Base-by-base conservation (phyloP, 1,140 invertebrate genomes). In the Ceratoteleas bidentatus region DNA sequence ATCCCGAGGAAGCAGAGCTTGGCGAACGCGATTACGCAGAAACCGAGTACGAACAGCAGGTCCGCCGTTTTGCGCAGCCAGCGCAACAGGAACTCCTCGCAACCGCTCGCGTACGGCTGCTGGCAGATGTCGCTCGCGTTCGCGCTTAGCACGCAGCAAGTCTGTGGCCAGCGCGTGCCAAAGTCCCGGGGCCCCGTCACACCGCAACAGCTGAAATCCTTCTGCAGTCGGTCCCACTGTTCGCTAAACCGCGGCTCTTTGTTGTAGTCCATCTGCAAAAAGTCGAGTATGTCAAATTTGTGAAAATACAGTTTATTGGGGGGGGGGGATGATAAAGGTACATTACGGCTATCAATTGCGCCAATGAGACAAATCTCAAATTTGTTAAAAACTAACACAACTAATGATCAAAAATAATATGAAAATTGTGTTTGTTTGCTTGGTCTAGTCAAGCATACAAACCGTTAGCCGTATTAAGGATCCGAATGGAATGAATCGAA, bases 1-100 rank as follows among this genome's bases (percentile, higher is more conserved):
- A 98, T 97, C 32, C 96, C 96, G 34, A 97, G 93, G 92, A 97
- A 98, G 92, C 96, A 97, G 81, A 97, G 92, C 91, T 98, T 98
- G 52, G 97, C 93, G 90, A 97, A 97, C 65, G 96, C 95, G 72
- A 97, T 95, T 40, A 98, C 96, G 90, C 97, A 98, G 89, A 97
- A 97, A 7, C 96, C 96, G 50, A 97, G 89, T 14, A 98, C 96
- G 84, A 96, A 96, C 7, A 97, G 93, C 32, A 96, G 91, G 84
- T 97, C 96, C 6, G 96, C 95, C 6, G 95, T 96, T 84, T 95
- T 93, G 64, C 94, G 92, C 14, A 97, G 91, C 94, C 96, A 97
- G 32, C 92, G 89, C 40, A 95, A 91, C 34, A 97, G 90, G 65
- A 92, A 89, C 47, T 94, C 94, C 34, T 94, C 94, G 90, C 96